These are phyloP conservation scores for Grammomys surdaster DNA, from an alignment of 2,113 vertebrate species.

Conservation along the genomic window DNA sequence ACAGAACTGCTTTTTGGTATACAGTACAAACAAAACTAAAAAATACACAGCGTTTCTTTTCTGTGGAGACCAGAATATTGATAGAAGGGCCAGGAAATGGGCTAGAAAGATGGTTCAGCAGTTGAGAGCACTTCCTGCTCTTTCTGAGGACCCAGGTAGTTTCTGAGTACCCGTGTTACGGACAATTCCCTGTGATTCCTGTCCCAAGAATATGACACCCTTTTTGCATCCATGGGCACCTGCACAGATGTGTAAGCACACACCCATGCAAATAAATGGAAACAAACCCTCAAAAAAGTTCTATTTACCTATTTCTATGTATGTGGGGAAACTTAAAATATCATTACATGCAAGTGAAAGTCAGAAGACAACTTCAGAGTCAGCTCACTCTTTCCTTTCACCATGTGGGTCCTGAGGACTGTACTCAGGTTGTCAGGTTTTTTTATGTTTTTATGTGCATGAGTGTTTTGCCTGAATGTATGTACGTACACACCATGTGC, in stretches of 20 bases:
- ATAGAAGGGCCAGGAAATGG: neutral
- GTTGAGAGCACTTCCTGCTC: neutral
- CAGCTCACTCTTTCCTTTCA: neutral
- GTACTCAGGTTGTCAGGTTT: neutral
- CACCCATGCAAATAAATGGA: neutral
- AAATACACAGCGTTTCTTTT: constrained; percentile 4
- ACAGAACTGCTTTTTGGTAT: constrained; percentile 2
- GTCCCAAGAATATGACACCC: neutral
- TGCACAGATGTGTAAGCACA: neutral
- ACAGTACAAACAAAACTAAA: neutral
- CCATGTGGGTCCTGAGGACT: neutral
- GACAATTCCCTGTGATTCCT: neutral
- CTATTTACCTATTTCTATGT: neutral
- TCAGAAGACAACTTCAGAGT: neutral
- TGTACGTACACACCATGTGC: neutral
- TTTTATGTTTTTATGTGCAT: neutral
- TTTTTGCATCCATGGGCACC: neutral
- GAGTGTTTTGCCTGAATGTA: neutral
- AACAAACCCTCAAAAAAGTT: neutral
- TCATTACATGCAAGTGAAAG: neutral
- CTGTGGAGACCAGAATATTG: neutral
- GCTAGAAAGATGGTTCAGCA: neutral
- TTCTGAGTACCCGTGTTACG: neutral
- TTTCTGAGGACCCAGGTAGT: neutral
- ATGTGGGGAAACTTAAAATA: neutral